A percentile compares a stretch with the other conserved stretches of the same genome.
phyloP scores from a whole-genome alignment of 64 coral and sea anemone species.

The Pachyseris speciosa region DNA sequence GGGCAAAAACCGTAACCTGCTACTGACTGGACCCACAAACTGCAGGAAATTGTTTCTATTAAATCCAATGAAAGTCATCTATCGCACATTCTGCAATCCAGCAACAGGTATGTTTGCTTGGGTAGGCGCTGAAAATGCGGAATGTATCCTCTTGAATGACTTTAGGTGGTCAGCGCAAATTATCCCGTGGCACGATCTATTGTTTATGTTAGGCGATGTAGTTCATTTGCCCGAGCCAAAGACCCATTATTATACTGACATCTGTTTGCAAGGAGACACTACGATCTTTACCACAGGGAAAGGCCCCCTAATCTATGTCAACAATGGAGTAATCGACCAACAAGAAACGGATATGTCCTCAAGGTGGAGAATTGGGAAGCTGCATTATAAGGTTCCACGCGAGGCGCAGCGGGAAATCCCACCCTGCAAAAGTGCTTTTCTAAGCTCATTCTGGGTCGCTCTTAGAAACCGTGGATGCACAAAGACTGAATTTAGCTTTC shows the following conservation, averaged over 20 bases:
- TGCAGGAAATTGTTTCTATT: slow-evolving; percentile 39
- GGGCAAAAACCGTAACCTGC: slow-evolving; percentile 52
- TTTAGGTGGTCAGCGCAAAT: slow-evolving; percentile 34
- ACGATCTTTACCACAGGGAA: slow-evolving; percentile 20
- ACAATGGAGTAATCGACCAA: not conserved
- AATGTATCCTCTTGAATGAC: slow-evolving; percentile 30
- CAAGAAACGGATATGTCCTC: slow-evolving; percentile 27
- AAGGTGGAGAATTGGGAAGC: slow-evolving; percentile 13
- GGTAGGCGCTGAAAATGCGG: slow-evolving; percentile 10
- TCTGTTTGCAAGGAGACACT: not conserved
- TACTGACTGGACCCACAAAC: slow-evolving; percentile 27
- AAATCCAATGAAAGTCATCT: slow-evolving; percentile 27
- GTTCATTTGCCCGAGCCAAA: slow-evolving; percentile 19
- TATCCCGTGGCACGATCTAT: slow-evolving; percentile 30
- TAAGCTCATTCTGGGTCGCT: not conserved
- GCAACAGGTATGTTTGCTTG: slow-evolving; percentile 41
- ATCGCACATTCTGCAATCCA: slow-evolving; percentile 18
- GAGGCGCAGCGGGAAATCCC: not conserved
- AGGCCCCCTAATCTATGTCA: slow-evolving; percentile 17
- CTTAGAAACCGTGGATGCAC: not conserved
- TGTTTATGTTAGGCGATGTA: slow-evolving; percentile 29
- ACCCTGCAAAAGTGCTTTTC: slow-evolving; percentile 11
- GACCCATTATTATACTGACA: slow-evolving; percentile 13
- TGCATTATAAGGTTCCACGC: not conserved
- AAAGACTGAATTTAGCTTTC: not conserved